Evolutionary conservation across 2,797 vertebrate species (phyloP).

Genomic region (Chaetodon trifasciatus): DNA sequence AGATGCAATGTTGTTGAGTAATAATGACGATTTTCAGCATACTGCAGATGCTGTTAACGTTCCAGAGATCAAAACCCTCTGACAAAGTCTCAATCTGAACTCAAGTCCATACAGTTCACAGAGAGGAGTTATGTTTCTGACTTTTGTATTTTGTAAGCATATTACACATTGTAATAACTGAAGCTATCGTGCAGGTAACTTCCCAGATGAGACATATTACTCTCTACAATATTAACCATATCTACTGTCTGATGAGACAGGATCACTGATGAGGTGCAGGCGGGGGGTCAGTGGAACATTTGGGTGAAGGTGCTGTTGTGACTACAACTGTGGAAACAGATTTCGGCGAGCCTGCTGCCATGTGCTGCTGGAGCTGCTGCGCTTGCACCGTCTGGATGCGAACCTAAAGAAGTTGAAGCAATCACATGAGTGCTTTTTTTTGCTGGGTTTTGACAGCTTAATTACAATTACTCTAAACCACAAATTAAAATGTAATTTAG

Average conservation of each 20-base stretch:
- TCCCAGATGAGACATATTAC: no score
- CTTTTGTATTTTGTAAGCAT: background rate
- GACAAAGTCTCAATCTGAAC: slow-evolving; percentile 6
- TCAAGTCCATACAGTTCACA: background rate
- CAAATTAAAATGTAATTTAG: background rate
- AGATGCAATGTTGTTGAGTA: slow-evolving; percentile 5
- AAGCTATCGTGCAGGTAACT: no score
- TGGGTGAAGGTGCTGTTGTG: slow-evolving; percentile 93
- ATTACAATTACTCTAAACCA: background rate
- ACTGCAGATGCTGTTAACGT: background rate
- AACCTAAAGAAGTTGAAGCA: slow-evolving; percentile 82
- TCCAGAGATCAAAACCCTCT: background rate
- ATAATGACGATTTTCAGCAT: slow-evolving; percentile 3
- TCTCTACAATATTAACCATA: background rate
- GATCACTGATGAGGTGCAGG: slow-evolving; percentile 72
- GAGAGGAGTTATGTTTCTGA: background rate
- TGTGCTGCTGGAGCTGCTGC: slow-evolving; percentile 94
- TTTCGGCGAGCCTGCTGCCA: slow-evolving; percentile 90
- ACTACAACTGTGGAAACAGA: slow-evolving; percentile 96
- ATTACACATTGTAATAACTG: no score
- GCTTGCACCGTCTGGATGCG: slow-evolving; percentile 96
- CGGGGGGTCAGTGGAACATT: slow-evolving; percentile 90
- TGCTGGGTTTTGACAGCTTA: background rate
- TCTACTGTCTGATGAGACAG: background rate
- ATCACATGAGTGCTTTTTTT: background rate